Evolutionary conservation across 2,113 vertebrate genomes (phyloP).

Genomic region (Actenoides hombroni): DNA sequence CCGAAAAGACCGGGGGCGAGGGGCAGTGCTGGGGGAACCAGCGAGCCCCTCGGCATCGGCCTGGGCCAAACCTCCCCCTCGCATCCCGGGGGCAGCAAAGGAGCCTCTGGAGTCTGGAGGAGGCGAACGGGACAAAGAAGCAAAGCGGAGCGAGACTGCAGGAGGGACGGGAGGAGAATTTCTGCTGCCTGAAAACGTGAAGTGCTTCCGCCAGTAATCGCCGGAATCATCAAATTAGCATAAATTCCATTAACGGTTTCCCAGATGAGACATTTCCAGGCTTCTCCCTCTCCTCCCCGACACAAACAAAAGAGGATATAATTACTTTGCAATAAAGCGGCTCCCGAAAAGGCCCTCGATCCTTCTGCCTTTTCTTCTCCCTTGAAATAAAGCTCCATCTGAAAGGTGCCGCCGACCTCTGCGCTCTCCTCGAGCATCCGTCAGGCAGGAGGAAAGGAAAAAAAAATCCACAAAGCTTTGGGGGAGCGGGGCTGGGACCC

Average conservation of each 20-base stretch:
- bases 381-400: background rate
- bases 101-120: rapidly evolving
- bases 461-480: background rate
- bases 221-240: constrained; percentile 72
- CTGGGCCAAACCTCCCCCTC: rapidly evolving
- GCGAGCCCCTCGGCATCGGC: rapidly evolving
- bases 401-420: constrained; percentile 19
- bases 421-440: background rate
- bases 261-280: constrained; percentile 67
- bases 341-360: constrained; percentile 21
- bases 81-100: rapidly evolving
- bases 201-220: constrained; percentile 65
- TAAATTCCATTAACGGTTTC: constrained; percentile 74
- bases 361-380: background rate
- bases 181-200: constrained; percentile 61
- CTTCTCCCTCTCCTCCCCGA: constrained; percentile 13
- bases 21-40: background rate
- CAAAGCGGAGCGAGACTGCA: background rate
- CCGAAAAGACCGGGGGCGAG: rapidly evolving
- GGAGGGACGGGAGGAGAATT: constrained; percentile 41
- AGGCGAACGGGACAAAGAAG: background rate
- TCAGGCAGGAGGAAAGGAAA: background rate
- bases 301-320: constrained; percentile 69
- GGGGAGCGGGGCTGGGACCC: rapidly evolving
- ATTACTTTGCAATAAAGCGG: constrained; percentile 61